phyloP scores from a whole-genome alignment of 2,797 vertebrate species.

The Trichosurus vulpecula region DNA sequence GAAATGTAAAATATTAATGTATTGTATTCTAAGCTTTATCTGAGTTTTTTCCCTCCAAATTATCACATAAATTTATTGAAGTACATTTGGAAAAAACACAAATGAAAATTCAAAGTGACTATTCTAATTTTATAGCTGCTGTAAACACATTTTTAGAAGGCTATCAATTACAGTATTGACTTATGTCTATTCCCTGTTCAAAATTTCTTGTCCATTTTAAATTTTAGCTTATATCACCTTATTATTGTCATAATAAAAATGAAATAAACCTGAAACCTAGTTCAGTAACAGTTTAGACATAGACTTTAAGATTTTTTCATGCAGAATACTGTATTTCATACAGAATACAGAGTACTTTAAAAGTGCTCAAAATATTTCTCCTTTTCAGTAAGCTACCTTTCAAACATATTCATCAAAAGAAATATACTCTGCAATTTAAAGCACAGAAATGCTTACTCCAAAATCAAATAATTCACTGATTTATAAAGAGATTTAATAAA shows the following conservation, averaged over 20 bases:
- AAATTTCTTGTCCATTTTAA: constrained; percentile 52
- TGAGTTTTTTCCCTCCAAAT: not conserved
- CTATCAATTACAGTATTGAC: constrained; percentile 32
- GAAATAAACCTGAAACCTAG: constrained; percentile 30
- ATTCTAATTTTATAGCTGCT: constrained; percentile 53
- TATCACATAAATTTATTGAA: not conserved
- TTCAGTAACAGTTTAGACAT: not conserved
- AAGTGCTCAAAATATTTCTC: not conserved
- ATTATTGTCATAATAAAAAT: constrained; percentile 36
- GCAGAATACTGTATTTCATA: not conserved
- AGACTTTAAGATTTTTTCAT: not conserved
- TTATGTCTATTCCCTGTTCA: constrained; percentile 20
- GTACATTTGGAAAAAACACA: constrained; percentile 49
- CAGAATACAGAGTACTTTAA: not conserved
- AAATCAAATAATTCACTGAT: not conserved
- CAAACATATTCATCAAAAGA: not conserved
- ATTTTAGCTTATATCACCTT: constrained; percentile 9
- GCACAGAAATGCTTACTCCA: not conserved
- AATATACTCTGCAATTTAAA: not conserved
- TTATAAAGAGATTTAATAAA: constrained; percentile 10
- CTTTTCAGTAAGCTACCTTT: not conserved
- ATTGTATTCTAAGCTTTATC: not conserved
- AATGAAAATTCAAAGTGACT: constrained; percentile 57
- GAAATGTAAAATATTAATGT: not conserved
- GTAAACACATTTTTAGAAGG: constrained; percentile 69